phyloP scores from a whole-genome alignment of 2,113 vertebrate genomes.

The Microcebus ravelobensis region DNA sequence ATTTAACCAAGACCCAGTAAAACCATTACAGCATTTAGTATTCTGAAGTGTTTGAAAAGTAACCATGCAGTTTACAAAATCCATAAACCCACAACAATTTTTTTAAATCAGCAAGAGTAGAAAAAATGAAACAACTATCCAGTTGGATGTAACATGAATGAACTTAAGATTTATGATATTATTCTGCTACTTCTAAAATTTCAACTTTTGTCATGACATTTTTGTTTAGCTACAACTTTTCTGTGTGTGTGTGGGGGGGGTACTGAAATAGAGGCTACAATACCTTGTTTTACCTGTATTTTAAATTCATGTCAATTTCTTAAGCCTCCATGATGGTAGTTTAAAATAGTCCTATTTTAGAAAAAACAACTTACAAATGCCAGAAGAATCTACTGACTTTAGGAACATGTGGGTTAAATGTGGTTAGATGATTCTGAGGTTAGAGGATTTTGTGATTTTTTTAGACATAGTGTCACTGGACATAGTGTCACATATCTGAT shows the following conservation, averaged over 20 bases:
- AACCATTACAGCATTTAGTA: background rate
- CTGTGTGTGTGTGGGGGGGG: fast-evolving
- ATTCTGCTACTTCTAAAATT: background rate
- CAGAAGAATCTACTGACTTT: background rate
- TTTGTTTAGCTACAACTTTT: background rate
- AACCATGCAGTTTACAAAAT: background rate
- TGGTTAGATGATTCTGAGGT: background rate
- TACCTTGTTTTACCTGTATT: background rate
- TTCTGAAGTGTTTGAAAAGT: background rate
- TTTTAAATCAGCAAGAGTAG: background rate
- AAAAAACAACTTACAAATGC: background rate
- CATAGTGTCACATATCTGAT: background rate
- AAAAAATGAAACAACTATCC: background rate
- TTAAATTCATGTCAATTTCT: background rate
- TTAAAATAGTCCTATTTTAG: background rate
- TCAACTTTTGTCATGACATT: background rate
- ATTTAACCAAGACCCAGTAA: background rate
- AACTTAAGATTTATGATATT: background rate
- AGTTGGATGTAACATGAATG: background rate
- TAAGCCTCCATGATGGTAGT: background rate
- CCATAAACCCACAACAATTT: background rate
- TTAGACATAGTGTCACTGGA: background rate
- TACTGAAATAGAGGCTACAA: background rate
- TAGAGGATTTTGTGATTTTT: background rate
- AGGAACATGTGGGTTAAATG: background rate